Base-by-base conservation (phyloP, 2,888 invertebrate genomes). In the Oxytorus armatus region DNA sequence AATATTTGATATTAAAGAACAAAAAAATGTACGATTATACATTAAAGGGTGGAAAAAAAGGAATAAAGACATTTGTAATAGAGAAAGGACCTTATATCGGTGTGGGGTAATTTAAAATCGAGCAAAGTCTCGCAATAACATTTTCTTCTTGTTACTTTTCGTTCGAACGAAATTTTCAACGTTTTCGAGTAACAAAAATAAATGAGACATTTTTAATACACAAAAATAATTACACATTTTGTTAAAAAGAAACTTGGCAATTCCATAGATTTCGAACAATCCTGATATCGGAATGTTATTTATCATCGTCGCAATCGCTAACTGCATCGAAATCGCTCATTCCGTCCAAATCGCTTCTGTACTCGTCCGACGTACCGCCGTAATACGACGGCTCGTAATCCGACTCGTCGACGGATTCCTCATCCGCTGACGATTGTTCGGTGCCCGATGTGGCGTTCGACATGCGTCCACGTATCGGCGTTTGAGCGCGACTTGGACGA, bases 321-420 rank as follows among this genome's bases (percentile, higher is more conserved):
- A 53, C 47, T 5, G 42, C 75, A 3, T 83, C 82, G 55, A 68
- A 80, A 49, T 84, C 83, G 63, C 81, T 82, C 33, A 74, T 39
- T 42, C 66, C 74, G 33, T 83, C 81, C 65, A 72, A 79, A 69
- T 85, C 84, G 47, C 81, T 83, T 36, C 79, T 36, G 57, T 73
- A 80, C 25, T 84, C 83, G 39, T 87, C 88, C 36, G 85, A 86
- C 21, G 83, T 85, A 0, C 82, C 86, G 0, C 61, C 65, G 10
- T 75, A 78, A 36, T 72, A 77, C 0, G 87, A 85, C 25, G 88
- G 88, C n/a, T 89, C 87, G 65, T 89, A 90, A 0, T 91, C 90
- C 0, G 91, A 90, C 76, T 89, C 90, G 59, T 90, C 90, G 0
- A 89, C 84, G 11, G 90, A 90, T 82, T 91, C 91, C 21, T 91